phyloP scores from a whole-genome alignment of 2,797 vertebrate species.

The Cirrhinus mrigala region DNA sequence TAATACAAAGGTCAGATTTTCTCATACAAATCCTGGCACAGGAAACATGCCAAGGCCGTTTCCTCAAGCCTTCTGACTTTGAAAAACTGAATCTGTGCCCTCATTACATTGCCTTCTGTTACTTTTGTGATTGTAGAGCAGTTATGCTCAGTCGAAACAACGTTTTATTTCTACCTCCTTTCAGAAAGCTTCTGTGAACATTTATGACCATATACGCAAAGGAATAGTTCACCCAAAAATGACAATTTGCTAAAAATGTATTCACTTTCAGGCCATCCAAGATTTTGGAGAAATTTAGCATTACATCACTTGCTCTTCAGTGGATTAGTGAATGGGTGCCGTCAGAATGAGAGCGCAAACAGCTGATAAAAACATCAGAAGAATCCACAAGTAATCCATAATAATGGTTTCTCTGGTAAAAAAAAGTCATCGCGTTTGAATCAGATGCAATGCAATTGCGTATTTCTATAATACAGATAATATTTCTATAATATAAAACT shows the following conservation, averaged over 20 bases:
- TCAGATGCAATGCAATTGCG: not conserved
- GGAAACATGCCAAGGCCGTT: not conserved
- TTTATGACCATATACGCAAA: not conserved
- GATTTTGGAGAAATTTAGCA: not conserved
- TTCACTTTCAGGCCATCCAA: not conserved
- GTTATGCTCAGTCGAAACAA: slow-evolving; percentile 22
- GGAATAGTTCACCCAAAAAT: not conserved
- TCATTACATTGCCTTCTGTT: slow-evolving; percentile 9
- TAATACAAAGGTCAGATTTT: not conserved
- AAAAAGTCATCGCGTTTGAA: not conserved
- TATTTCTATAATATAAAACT: no score
- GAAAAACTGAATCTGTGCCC: slow-evolving; percentile 6
- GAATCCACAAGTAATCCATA: not conserved
- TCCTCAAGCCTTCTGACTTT: not conserved
- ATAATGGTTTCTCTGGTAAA: not conserved
- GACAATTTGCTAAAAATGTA: not conserved
- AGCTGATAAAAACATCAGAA: not conserved
- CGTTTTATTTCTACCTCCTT: slow-evolving; percentile 37
- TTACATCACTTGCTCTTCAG: not conserved
- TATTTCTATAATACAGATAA: no score
- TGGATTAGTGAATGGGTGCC: not conserved
- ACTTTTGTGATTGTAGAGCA: slow-evolving; percentile 46
- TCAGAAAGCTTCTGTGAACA: slow-evolving; percentile 29
- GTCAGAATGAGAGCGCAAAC: not conserved
- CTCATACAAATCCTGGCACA: not conserved